Base-by-base conservation (phyloP, 2,797 vertebrate genomes). In the Thalassophryne amazonica region DNA sequence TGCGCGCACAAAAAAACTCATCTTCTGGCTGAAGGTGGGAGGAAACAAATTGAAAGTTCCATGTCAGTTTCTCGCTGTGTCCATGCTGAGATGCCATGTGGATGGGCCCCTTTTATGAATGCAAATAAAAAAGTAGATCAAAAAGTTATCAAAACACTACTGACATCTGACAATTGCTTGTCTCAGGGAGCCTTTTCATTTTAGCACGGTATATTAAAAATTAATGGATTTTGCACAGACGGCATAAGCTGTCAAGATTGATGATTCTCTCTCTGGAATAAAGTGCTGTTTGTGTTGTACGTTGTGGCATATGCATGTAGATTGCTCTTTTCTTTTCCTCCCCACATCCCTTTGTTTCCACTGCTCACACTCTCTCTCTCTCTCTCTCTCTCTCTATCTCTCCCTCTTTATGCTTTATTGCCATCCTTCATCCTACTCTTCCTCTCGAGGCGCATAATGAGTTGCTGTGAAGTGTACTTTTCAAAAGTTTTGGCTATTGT, bases 101-200 rank as follows among this genome's bases (percentile, higher is more conserved):
- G 83, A 83, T 69, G 56, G 83, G 56, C 64, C 64, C 30, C 17
- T 79, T 85, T 84, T 71, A 78, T 82, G 64, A 87, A 87, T 86
- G 81, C 81, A 89, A 85, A 90, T 85, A 87, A 81, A 85, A 83
- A 76, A 40, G 57, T 51, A 81, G 80, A 88, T 88, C 79, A 86
- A 88, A 88, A 87, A 89, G 86, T 88, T 87, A 90, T 89, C 81
- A 89, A 88, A 89, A 90, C 84, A 88, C 80, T 67, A 85, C 83
- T 88, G 88, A 86, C 89, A 88, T 89, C 81, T 89, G 89, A 90
- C 89, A 89, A 89, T 88, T 83, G 84, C 85, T 84, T 84, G 86
- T 88, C 88, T 88, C 75, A 78, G 80, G 78, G 83, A 88, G 83
- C 80, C 84, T 85, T 90, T 88, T 88, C 84, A 87, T 88, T 92